These are phyloP conservation scores for Hylomyscus alleni DNA, from an alignment of 2,797 vertebrate species.

Conservation along the genomic window DNA sequence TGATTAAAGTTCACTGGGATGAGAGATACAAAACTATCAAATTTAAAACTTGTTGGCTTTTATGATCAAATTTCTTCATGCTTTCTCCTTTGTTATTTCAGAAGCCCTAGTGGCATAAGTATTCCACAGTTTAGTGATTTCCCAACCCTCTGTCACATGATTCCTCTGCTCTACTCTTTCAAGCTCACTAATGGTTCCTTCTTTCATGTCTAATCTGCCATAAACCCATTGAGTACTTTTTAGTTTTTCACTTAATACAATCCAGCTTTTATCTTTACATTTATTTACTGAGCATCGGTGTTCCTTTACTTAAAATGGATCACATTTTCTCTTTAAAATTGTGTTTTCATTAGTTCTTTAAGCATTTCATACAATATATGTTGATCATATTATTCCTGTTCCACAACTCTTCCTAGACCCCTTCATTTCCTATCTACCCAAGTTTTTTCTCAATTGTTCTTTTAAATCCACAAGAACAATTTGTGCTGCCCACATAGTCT, in stretches of 20 bases:
- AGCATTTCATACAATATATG: not conserved
- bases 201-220: not conserved
- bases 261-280: not conserved
- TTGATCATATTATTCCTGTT: not conserved
- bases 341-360: not conserved
- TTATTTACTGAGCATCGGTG: not conserved
- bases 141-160: not conserved
- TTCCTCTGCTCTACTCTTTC: not conserved
- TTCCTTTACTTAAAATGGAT: not conserved
- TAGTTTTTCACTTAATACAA: not conserved
- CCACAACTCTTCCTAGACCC: not conserved
- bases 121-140: not conserved
- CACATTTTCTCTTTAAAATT: not conserved
- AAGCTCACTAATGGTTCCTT: not conserved
- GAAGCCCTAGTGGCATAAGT: not conserved
- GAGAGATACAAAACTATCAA: not conserved
- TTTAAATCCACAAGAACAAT: not conserved
- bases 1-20: not conserved
- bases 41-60: not conserved
- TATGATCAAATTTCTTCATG: not conserved
- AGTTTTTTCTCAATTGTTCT: not conserved
- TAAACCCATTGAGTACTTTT: not conserved
- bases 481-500: too few relatives aligned
- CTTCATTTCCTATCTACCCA: not conserved
- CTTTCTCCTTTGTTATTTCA: not conserved